These are phyloP conservation scores for Eilema griseolum DNA, from an alignment of 2,888 invertebrate species.

Conservation along the genomic window DNA sequence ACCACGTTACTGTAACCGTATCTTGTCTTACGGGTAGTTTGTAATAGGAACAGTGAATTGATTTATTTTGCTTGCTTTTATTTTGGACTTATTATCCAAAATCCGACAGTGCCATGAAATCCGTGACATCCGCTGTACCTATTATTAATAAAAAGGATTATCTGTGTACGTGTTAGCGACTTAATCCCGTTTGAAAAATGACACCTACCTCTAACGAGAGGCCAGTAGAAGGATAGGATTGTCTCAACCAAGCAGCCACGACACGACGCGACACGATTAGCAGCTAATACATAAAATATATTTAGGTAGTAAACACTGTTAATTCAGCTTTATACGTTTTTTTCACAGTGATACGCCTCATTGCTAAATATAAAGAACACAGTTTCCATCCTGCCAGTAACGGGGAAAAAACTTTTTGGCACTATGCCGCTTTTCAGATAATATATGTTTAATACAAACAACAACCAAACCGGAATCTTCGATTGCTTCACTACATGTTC, in stretches of 20 bases:
- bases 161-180: constrained; percentile 42
- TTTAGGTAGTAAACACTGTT: constrained; percentile 64
- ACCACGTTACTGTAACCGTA: constrained; percentile 31
- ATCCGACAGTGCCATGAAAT: no score
- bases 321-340: constrained; percentile 58
- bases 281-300: constrained; percentile 53
- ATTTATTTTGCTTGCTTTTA: constrained; percentile 27
- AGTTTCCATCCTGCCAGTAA: constrained; percentile 52
- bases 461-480: constrained; percentile 53
- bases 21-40: constrained; percentile 26
- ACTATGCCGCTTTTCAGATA: constrained; percentile 59
- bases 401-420: constrained; percentile 58
- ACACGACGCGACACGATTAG: constrained; percentile 66
- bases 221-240: constrained; percentile 51
- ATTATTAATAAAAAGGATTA: constrained; percentile 63
- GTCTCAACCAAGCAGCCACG: constrained; percentile 37
- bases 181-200: constrained; percentile 71
- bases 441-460: constrained; percentile 63
- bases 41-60: constrained; percentile 12
- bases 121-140: constrained; percentile 54
- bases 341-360: constrained; percentile 61
- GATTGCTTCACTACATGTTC: constrained; percentile 60
- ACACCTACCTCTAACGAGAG: constrained; percentile 53
- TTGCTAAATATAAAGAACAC: constrained; percentile 66
- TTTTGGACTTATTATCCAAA: no score